Evolutionary conservation across 2,113 vertebrate species (phyloP), one percentile per base, ranked within the genome.

Genomic region (Thunnus maccoyii): DNA sequence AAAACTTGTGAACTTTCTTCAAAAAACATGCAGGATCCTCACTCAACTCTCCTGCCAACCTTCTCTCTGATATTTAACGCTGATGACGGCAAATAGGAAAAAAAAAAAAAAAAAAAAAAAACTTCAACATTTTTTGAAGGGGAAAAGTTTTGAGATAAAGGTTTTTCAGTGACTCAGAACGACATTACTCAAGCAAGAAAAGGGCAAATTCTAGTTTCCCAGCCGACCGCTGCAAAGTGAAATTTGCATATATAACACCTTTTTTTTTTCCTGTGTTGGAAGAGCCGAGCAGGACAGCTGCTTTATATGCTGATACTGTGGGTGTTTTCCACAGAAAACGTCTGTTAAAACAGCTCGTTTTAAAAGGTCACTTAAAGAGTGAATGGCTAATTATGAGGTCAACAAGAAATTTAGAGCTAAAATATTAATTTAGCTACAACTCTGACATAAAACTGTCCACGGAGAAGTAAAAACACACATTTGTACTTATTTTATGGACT

Each of bases 51-150:
- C 6, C 64, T 69, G 70, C 74, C 36, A 61, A 32, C 14, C 25
- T 25, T 15, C 2, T 20, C 75, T 74, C 50, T 74, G 82, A 84
- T 75, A 52, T 56, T 57, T 56, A 41, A 32, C 2, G 5, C 60
- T 77, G 66, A 65, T 80, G 65, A 57, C 52, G 20, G 41, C 36
- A 55, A 63, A 80, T 1, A 64, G 27, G 18, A 30, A 41, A 41
- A 41, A 41, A 41, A 9, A 32, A 41, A 41, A 41, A 41, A 41
- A 9, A 32, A 9, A 36, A 27, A 32, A 14, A 50, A 69, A 60
- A 12, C 25, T 7, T 18, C 6, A 20, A 30, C 5, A 0, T 0
- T 32, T 52, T n/a, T 4, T 58, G 60, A 56, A 63, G 10, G 44
- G 52, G 27, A 51, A 57, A 62, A 60, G 64, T 67, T 68, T 51